Percentiles rank a stretch among this genome's conserved stretches.
phyloP scores from a whole-genome alignment of 35 echinoderm and acorn worm species.

The Amphiura filiformis region DNA sequence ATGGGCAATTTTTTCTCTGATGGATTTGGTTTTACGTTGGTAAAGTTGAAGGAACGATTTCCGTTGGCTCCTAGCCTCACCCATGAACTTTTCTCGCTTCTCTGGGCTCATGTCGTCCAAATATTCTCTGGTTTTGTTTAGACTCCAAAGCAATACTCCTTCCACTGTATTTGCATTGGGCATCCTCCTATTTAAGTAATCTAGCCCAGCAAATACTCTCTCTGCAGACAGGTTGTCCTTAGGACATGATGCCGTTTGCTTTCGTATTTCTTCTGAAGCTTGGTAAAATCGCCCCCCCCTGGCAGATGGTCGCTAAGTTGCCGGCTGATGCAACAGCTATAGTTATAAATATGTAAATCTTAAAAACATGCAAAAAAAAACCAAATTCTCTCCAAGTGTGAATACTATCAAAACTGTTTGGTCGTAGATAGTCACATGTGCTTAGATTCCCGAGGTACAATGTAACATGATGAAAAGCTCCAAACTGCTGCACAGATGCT shows the following conservation, averaged over 20 bases:
- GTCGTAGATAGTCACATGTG: no score
- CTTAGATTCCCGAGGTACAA: no score
- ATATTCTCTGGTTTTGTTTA: conserved; percentile 48
- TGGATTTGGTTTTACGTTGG: conserved; percentile 32
- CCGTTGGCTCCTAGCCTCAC: conserved; percentile 11
- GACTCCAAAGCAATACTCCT: conserved; percentile 41
- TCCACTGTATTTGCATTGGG: conserved; percentile 43
- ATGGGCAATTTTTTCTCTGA: conserved; percentile 26
- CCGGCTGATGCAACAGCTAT: conserved; percentile 18
- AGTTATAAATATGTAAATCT: no score
- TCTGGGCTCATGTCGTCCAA: conserved; percentile 28
- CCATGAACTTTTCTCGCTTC: conserved; percentile 7
- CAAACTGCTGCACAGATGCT: no score
- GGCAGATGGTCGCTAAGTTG: conserved; percentile 36
- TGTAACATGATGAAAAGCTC: no score
- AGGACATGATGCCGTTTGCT: conserved; percentile 37
- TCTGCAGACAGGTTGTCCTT: conserved; percentile 40
- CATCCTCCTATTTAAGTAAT: conserved; percentile 38
- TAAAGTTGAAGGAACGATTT: conserved; percentile 41
- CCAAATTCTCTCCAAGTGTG: no score
- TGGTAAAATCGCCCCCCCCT: background rate
- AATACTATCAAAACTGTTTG: no score
- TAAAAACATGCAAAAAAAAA: no score
- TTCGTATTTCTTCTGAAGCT: conserved; percentile 38
- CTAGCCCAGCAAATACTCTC: conserved; percentile 41